These are phyloP conservation scores for Gastracanthus pulcherrimus DNA, from an alignment of 2,888 invertebrate genomes.

Conservation along the genomic window DNA sequence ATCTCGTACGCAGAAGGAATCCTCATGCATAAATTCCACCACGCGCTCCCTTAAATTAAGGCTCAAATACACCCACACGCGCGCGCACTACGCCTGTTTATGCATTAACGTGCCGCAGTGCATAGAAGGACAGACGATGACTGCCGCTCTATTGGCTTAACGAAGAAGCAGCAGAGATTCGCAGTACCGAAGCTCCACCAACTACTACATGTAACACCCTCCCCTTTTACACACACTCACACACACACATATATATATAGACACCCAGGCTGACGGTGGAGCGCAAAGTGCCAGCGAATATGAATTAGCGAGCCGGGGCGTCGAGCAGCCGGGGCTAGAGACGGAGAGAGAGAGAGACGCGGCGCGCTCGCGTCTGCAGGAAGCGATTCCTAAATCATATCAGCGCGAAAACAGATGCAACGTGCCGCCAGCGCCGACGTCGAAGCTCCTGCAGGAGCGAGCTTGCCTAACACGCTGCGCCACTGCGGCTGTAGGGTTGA, in stretches of 20 bases:
- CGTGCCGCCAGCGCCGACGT: constrained; percentile 61
- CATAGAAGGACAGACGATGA: constrained; percentile 21
- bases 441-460: neutral
- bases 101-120: neutral
- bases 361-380: constrained; percentile 54
- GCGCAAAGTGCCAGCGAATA: constrained; percentile 1
- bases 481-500: too few species aligned
- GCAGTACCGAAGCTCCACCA: too few species aligned
- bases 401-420: constrained; percentile 69
- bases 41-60: neutral
- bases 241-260: too few species aligned
- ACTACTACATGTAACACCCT: too few species aligned
- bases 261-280: too few species aligned
- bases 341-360: neutral
- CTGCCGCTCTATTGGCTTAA: constrained; percentile 23
- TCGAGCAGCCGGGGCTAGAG: neutral
- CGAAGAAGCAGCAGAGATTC: constrained; percentile 36
- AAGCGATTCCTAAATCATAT: constrained; percentile 73
- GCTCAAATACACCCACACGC: neutral
- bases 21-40: neutral
- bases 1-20: neutral
- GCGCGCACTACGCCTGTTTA: neutral
- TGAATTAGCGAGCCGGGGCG: constrained; percentile 29
- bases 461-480: too few species aligned
- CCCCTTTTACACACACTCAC: too few species aligned